Evolutionary conservation across 2,113 vertebrate species (phyloP).

Genomic region (Raja brachyura): DNA sequence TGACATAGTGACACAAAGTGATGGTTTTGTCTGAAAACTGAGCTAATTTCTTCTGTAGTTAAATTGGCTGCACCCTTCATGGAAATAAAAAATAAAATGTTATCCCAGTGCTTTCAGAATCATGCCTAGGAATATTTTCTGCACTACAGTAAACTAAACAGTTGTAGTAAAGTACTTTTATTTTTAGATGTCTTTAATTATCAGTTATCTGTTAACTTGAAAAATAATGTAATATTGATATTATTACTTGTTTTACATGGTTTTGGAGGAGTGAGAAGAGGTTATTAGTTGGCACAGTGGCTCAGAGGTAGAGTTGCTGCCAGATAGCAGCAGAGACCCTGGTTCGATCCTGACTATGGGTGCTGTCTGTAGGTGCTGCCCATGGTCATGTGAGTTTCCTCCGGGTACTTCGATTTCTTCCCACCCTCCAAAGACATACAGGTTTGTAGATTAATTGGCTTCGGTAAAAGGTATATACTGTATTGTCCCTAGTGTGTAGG

Average conservation of each 20-base stretch:
- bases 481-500: too few species aligned
- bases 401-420: too few species aligned
- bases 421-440: too few species aligned
- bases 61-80: background rate
- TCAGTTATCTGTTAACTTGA: background rate
- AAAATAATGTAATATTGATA: background rate
- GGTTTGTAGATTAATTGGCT: too few species aligned
- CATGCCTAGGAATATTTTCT: background rate
- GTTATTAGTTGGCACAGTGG: too few species aligned
- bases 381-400: too few species aligned
- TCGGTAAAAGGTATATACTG: too few species aligned
- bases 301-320: too few species aligned
- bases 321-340: too few species aligned
- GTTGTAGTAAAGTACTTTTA: background rate
- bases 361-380: too few species aligned
- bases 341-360: too few species aligned
- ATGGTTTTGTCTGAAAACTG: background rate
- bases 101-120: background rate
- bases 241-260: background rate
- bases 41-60: background rate
- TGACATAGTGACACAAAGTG: background rate
- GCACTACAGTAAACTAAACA: background rate
- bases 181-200: slow-evolving; percentile 33
- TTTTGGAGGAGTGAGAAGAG: background rate
- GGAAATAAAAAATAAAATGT: background rate